Conservation (phyloP, 2,113 vertebrate genomes). For the Dryoscopus gambensis region DNA sequence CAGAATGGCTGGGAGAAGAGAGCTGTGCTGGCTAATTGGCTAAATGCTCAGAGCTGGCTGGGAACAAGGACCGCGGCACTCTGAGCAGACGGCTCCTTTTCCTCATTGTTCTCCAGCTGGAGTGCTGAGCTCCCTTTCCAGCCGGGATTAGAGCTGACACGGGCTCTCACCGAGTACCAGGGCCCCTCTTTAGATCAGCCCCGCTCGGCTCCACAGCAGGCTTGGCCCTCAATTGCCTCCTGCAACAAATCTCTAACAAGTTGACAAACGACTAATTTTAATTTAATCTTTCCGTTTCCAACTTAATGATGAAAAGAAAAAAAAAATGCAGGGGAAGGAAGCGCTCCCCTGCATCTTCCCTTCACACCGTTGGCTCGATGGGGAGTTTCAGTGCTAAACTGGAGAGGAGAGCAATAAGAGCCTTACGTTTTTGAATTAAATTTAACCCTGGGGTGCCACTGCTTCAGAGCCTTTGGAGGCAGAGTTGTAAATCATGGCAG, state of each 20-base stretch:
- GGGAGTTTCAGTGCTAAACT: slow-evolving; percentile 57
- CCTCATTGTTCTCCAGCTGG: background rate
- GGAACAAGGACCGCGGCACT: background rate
- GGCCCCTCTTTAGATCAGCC: background rate
- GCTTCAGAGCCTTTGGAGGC: slow-evolving; percentile 61
- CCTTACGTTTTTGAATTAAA: slow-evolving; percentile 76
- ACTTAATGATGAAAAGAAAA: slow-evolving; percentile 20
- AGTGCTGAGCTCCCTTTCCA: slow-evolving; percentile 22
- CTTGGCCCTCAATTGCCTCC: slow-evolving; percentile 61
- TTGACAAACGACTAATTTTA: slow-evolving; percentile 76
- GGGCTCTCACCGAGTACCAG: background rate
- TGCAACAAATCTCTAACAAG: slow-evolving; percentile 68
- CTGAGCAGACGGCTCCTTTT: background rate
- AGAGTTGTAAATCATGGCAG: slow-evolving; percentile 75
- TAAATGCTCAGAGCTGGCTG: background rate
- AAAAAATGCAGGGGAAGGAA: background rate
- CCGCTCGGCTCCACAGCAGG: slow-evolving; percentile 45
- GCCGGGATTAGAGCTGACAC: background rate
- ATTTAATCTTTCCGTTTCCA: slow-evolving; percentile 70
- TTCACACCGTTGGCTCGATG: slow-evolving; percentile 64
- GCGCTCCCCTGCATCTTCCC: slow-evolving; percentile 46
- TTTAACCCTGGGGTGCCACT: slow-evolving; percentile 77
- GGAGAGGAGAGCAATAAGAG: slow-evolving; percentile 66
- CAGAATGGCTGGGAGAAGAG: background rate
- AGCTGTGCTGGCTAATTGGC: slow-evolving; percentile 25